Evolutionary conservation across 2,888 invertebrate species (phyloP).

Genomic region (Leptopilina syphax): DNA sequence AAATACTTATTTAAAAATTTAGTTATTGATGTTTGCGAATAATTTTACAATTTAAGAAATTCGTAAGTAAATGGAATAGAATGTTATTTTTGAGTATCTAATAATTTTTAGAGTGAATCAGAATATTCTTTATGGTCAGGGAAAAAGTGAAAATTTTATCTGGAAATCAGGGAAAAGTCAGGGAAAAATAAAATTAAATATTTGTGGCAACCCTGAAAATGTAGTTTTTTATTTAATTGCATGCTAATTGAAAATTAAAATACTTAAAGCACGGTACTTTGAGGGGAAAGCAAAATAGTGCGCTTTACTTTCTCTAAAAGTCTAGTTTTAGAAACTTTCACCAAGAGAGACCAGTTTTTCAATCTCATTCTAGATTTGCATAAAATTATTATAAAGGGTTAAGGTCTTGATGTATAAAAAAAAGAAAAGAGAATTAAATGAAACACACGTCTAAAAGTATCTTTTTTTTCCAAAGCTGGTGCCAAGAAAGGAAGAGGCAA

Average conservation of each 20-base stretch:
- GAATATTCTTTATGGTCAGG: too few species aligned
- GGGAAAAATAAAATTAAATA: too few species aligned
- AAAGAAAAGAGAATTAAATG: not conserved
- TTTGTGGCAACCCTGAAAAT: not conserved
- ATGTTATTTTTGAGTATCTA: too few species aligned
- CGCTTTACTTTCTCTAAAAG: slow-evolving; percentile 6
- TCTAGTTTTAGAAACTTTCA: slow-evolving; percentile 9
- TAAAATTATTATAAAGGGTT: slow-evolving; percentile 21
- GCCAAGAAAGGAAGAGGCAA: slow-evolving; percentile 29
- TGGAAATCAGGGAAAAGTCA: too few species aligned
- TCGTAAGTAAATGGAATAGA: too few species aligned
- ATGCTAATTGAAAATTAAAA: not conserved
- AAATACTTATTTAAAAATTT: too few species aligned
- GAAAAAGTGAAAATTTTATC: too few species aligned
- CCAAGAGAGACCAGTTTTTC: not conserved
- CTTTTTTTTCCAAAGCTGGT: not conserved
- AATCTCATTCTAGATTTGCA: not conserved
- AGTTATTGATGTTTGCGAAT: too few species aligned
- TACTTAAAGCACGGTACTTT: slow-evolving; percentile 6
- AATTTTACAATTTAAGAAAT: too few species aligned
- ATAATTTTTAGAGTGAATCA: too few species aligned
- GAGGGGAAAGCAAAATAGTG: slow-evolving; percentile 1
- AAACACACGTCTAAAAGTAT: not conserved
- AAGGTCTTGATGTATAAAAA: not conserved
- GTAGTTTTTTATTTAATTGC: not conserved